Evolutionary conservation across 2,113 vertebrate species (phyloP), one percentile per base, ranked within the genome.

Genomic region (Sinocyclocheilus grahami): DNA sequence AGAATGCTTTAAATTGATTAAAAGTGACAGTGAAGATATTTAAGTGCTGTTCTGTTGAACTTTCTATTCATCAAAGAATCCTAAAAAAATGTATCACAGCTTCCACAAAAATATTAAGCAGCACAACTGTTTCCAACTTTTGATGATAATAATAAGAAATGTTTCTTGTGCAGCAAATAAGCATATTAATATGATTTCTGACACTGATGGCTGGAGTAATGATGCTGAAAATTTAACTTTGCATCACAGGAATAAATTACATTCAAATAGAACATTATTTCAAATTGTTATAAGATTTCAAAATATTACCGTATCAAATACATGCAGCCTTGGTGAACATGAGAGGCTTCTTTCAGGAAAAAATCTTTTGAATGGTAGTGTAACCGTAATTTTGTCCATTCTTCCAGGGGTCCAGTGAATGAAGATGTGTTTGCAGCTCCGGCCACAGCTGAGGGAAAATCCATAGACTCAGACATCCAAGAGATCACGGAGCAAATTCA

Each of bases 401-500:
- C 12, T 78, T 13, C 14, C 94, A 99, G 98, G 92, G 97, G 96
- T 67, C 98, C 98, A 1, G 95, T 99, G 88, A 99, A 98, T 78
- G 98, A 99, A 93, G 98, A 99, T 0, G 95, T 98, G 58, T 99
- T 99, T 86, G 91, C 94, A 0, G 93, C 94, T 58, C 95, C 93
- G 0, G 76, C 82, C 0, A 87, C 91, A 3, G 78, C 87, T 0
- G 96, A 97, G 89, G 94, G 95, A 33, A 96, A 96, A 92, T 89
- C 93, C 20, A 90, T 91, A 33, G 96, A 95, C 82, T 94, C 96
- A 6, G 94, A 96, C 1, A 91, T 97, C 71, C 96, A 97, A 92
- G 97, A 97, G 83, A 94, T 99, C 78, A 97, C 97, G 0, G 97
- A 98, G 87, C 97, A 99, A 92, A 99, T 99, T 83, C 96, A 97